These are phyloP conservation scores for Aplocera efformata DNA, from an alignment of 2,888 invertebrate genomes.

Conservation along the genomic window DNA sequence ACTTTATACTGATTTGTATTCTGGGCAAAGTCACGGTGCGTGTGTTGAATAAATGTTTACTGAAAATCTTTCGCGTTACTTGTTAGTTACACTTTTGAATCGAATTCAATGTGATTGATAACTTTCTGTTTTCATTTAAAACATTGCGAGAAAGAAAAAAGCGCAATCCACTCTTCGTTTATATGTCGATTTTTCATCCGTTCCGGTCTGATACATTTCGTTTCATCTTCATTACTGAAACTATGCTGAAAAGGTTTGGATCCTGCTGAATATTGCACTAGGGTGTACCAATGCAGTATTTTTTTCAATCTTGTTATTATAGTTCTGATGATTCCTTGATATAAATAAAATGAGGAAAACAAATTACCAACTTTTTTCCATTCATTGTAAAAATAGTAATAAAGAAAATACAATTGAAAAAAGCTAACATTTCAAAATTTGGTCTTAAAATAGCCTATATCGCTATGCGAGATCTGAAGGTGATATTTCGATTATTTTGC, in stretches of 20 bases:
- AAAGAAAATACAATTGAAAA: too few relatives aligned
- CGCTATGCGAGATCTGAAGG: too few relatives aligned
- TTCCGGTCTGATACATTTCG: conserved; percentile 30
- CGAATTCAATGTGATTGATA: conserved; percentile 8
- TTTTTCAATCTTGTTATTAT: too few relatives aligned
- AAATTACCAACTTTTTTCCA: too few relatives aligned
- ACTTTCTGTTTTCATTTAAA: conserved; percentile 1
- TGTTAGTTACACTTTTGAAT: conserved; percentile 4
- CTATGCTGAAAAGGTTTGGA: conserved; percentile 23
- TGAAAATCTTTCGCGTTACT: conserved; percentile 1
- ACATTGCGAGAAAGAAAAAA: background rate
- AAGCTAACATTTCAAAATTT: too few relatives aligned
- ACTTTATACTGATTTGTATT: conserved; percentile 19
- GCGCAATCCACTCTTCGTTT: background rate
- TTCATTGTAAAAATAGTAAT: too few relatives aligned
- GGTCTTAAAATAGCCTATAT: too few relatives aligned
- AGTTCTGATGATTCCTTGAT: too few relatives aligned
- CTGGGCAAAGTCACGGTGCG: conserved; percentile 11
- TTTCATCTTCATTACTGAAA: conserved; percentile 37
- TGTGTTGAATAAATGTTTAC: conserved; percentile 14
- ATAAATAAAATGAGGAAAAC: too few relatives aligned
- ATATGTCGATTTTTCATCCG: conserved; percentile 8
- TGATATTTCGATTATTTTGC: conserved; percentile 8
- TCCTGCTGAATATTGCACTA: conserved; percentile 2
- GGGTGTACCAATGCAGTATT: too few relatives aligned